Percentiles rank a stretch among this genome's conserved stretches.
Evolutionary conservation across 2,113 vertebrate species (phyloP).

Genomic region (Cheirogaleus medius): DNA sequence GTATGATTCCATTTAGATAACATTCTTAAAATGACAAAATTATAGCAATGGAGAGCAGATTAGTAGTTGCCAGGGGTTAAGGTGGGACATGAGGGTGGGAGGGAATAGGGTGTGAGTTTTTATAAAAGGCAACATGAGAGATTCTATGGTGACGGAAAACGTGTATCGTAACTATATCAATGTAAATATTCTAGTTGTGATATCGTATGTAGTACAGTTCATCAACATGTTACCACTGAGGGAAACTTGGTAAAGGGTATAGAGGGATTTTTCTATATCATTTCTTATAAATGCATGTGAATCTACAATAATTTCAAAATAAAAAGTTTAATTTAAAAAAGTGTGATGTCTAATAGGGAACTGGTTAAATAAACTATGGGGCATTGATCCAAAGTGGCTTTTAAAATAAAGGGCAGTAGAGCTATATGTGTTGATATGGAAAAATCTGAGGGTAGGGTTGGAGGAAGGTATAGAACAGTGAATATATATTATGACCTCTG

Average conservation of each 20-base stretch:
- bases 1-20: neutral
- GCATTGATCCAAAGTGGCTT: neutral
- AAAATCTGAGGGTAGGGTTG: neutral
- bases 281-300: neutral
- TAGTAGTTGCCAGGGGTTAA: neutral
- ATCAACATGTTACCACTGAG: neutral
- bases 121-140: neutral
- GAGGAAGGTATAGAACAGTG: neutral
- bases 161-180: neutral
- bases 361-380: neutral
- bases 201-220: neutral
- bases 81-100: neutral
- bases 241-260: neutral
- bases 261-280: neutral
- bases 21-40: slow-evolving; percentile 8
- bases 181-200: neutral
- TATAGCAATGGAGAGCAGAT: neutral
- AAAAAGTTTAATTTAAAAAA: neutral
- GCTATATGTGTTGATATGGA: neutral
- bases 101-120: neutral
- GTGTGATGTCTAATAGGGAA: neutral
- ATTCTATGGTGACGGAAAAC: neutral
- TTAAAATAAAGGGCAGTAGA: neutral
- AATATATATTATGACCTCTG: neutral
- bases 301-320: neutral